Evolutionary conservation across 2,797 vertebrate species (phyloP).

Genomic region (Hippoglossus hippoglossus): DNA sequence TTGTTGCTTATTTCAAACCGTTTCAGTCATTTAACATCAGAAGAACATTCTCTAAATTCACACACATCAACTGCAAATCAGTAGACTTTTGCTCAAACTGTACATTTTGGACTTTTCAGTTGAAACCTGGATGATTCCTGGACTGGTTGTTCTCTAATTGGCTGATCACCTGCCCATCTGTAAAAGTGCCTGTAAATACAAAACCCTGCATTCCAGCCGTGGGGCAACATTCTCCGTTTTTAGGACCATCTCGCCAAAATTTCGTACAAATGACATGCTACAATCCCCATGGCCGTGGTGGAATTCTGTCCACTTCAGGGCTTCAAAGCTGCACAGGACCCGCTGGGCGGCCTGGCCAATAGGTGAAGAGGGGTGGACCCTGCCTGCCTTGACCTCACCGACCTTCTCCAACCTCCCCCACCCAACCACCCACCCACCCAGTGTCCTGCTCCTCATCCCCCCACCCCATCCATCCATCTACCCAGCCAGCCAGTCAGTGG

Average conservation of each 20-base stretch:
- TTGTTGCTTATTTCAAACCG: background rate
- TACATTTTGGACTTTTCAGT: too few species aligned
- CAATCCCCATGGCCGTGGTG: conserved; percentile 79
- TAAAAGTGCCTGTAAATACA: conserved; percentile 35
- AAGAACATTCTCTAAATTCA: background rate
- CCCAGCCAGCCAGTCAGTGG: conserved; percentile 40
- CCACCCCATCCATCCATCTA: conserved; percentile 40
- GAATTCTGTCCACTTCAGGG: conserved; percentile 75
- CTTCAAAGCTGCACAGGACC: conserved; percentile 70
- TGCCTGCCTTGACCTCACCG: conserved; percentile 75
- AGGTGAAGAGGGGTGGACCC: conserved; percentile 72
- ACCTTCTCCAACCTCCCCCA: conserved; percentile 61
- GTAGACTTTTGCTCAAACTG: too few species aligned
- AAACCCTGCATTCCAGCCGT: conserved; percentile 55
- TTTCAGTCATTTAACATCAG: background rate
- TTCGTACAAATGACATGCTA: conserved; percentile 78
- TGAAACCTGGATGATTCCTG: conserved; percentile 1
- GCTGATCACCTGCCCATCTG: conserved; percentile 47
- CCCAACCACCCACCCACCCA: conserved; percentile 49
- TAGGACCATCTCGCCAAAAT: conserved; percentile 78
- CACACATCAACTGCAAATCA: background rate
- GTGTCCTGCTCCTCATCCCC: conserved; percentile 59
- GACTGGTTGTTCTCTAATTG: conserved; percentile 21
- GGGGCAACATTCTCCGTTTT: conserved; percentile 58
- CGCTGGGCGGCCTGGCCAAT: conserved; percentile 64